A percentile compares a stretch with the other conserved stretches of the same genome.
These are phyloP conservation scores for Bostrychus sinensis DNA, from an alignment of 2,113 vertebrate genomes.

Conservation along the genomic window DNA sequence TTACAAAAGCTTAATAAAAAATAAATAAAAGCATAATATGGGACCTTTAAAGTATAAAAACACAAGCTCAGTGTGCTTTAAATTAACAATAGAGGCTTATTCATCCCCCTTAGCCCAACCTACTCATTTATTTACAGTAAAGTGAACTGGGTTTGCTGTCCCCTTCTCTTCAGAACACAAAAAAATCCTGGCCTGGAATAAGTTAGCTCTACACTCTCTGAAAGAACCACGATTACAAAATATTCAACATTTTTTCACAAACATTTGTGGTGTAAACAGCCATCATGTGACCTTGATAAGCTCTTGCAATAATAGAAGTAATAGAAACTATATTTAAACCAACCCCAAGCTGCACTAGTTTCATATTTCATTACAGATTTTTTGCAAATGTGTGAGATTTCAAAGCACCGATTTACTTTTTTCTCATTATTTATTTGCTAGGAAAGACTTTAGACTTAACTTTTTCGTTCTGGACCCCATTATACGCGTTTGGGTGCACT, in stretches of 20 bases:
- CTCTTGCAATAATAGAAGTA: slow-evolving; percentile 31
- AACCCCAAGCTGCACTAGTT: slow-evolving; percentile 54
- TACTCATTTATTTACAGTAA: no score
- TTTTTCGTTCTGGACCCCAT: slow-evolving; percentile 42
- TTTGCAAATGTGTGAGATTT: background rate
- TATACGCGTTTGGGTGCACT: slow-evolving; percentile 53
- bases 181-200: no score
- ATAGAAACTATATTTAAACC: slow-evolving; percentile 62
- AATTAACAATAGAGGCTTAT: no score
- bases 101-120: no score
- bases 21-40: no score
- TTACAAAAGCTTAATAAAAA: no score
- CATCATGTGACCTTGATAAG: slow-evolving; percentile 56
- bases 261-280: background rate
- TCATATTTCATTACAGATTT: background rate
- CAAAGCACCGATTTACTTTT: slow-evolving; percentile 27
- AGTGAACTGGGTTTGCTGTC: no score
- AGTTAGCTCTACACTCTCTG: no score
- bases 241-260: background rate
- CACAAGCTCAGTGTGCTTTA: no score
- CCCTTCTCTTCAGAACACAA: no score
- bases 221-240: background rate
- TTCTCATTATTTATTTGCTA: slow-evolving; percentile 74
- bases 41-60: no score
- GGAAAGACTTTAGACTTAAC: slow-evolving; percentile 21